phyloP scores from a whole-genome alignment of 2,888 invertebrate species.

The Xylota sylvarum region DNA sequence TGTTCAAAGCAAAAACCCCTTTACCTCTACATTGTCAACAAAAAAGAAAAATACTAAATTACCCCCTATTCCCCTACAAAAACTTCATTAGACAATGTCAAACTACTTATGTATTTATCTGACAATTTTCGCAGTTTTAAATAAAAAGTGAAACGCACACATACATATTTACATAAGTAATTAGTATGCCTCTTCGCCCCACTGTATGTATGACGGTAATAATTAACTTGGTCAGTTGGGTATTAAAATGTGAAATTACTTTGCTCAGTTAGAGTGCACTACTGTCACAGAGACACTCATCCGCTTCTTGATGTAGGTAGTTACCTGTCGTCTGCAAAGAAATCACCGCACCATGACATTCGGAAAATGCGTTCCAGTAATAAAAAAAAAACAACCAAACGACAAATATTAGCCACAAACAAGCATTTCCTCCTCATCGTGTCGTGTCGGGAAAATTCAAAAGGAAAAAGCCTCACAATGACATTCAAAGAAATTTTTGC shows the following conservation, averaged over 20 bases:
- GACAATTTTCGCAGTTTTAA: not conserved
- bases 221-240: slow-evolving; percentile 64
- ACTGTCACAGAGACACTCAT: slow-evolving; percentile 42
- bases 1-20: too few species aligned
- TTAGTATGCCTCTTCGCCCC: slow-evolving; percentile 8
- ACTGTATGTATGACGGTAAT: not conserved
- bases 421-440: slow-evolving; percentile 12
- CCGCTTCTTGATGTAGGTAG: not conserved
- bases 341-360: slow-evolving; percentile 34
- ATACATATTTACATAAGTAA: slow-evolving; percentile 11
- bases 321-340: not conserved
- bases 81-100: not conserved
- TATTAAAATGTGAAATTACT: slow-evolving; percentile 46
- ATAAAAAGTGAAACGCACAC: slow-evolving; percentile 11
- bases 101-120: not conserved
- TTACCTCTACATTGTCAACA: too few species aligned
- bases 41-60: too few species aligned
- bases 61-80: too few species aligned
- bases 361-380: slow-evolving; percentile 20
- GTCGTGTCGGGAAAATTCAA: not conserved
- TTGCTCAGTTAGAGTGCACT: slow-evolving; percentile 14
- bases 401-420: not conserved
- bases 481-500: slow-evolving; percentile 30
- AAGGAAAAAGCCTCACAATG: not conserved
- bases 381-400: not conserved